These are phyloP conservation scores for Hyles lineata DNA, from an alignment of 2,888 invertebrate genomes.

Conservation along the genomic window DNA sequence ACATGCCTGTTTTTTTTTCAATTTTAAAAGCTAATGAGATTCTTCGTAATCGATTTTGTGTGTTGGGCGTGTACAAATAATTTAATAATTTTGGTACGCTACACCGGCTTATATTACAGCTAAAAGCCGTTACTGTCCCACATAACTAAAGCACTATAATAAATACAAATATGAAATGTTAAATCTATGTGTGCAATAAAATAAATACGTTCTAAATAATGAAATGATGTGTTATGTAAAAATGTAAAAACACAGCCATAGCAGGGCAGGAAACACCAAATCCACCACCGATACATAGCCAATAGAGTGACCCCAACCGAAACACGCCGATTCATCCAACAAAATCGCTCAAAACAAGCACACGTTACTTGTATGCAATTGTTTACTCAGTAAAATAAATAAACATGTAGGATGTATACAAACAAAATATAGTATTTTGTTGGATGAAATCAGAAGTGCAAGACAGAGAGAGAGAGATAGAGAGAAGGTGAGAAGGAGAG, in stretches of 20 bases:
- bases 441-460: conserved; percentile 65
- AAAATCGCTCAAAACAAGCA: conserved; percentile 46
- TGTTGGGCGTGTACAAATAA: not conserved
- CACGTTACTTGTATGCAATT: not conserved
- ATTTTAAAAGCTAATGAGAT: not conserved
- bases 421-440: conserved; percentile 50
- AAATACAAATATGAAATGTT: not conserved
- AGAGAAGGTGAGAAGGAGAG: conserved; percentile 44
- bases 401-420: too few species aligned
- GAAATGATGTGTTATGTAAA: conserved; percentile 31
- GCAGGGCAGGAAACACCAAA: conserved; percentile 30
- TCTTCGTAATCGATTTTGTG: not conserved
- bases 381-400: not conserved
- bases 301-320: conserved; percentile 62
- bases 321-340: conserved; percentile 74
- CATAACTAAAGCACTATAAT: not conserved
- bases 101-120: conserved; percentile 15
- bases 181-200: conserved; percentile 7
- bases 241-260: conserved; percentile 19
- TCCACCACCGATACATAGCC: conserved; percentile 38
- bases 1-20: conserved; percentile 43
- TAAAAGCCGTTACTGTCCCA: not conserved
- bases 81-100: not conserved
- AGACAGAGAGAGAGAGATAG: conserved; percentile 58
- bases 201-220: conserved; percentile 37